Percentiles rank a stretch among this genome's conserved stretches.
These are phyloP conservation scores for Macaria notata DNA, from an alignment of 2,888 invertebrate genomes.

Conservation along the genomic window DNA sequence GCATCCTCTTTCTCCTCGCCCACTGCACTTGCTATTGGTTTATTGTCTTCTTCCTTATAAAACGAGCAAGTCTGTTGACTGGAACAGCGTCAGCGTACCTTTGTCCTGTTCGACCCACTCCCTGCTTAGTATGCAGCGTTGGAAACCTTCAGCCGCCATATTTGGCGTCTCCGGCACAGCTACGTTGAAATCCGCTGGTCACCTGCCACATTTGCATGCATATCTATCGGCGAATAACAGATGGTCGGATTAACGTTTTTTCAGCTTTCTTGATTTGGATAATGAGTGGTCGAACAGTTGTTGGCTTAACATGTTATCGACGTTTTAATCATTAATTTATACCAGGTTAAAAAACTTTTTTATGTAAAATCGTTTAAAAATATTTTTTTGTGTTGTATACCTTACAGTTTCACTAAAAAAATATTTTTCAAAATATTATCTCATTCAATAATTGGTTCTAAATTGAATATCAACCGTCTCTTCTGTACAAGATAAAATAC, in stretches of 20 bases:
- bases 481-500: no score
- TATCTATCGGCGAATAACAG: conserved; percentile 44
- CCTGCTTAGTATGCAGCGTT: conserved; percentile 57
- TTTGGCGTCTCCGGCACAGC: conserved; percentile 38
- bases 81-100: conserved; percentile 30
- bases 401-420: no score
- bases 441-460: no score
- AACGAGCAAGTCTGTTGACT: conserved; percentile 11
- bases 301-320: no score
- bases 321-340: no score
- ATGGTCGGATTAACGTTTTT: conserved; percentile 47
- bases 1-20: conserved; percentile 39
- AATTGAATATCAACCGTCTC: no score
- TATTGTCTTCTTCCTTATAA: no score
- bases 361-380: no score
- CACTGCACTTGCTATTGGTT: conserved; percentile 29
- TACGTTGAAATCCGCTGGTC: conserved; percentile 41
- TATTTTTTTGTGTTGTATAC: no score
- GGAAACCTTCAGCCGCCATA: conserved; percentile 53
- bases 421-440: no score
- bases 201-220: conserved; percentile 32
- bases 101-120: conserved; percentile 54
- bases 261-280: conserved; percentile 38
- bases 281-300: conserved; percentile 7
- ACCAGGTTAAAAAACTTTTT: no score